These are phyloP conservation scores for Podabrus alpinus DNA, from an alignment of 2,888 invertebrate species.

Conservation along the genomic window DNA sequence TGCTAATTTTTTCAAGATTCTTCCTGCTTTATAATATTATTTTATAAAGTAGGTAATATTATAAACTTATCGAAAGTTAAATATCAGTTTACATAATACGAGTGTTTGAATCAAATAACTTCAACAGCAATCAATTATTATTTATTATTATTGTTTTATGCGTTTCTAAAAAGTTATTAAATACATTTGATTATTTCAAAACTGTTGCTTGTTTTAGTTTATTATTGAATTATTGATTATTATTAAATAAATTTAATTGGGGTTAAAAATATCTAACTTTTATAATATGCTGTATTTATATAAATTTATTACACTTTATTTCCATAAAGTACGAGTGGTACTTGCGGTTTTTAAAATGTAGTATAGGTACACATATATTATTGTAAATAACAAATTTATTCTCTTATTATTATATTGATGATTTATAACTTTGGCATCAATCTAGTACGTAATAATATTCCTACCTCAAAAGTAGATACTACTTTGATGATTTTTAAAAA, in stretches of 20 bases:
- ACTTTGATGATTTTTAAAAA: too few species aligned
- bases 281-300: background rate
- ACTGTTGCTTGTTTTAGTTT: background rate
- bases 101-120: background rate
- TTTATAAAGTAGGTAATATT: background rate
- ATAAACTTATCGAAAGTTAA: background rate
- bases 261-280: background rate
- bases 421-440: background rate
- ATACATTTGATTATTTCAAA: background rate
- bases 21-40: background rate
- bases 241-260: background rate
- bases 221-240: background rate
- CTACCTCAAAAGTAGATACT: background rate
- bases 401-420: too few species aligned
- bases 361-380: too few species aligned
- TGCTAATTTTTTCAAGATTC: background rate
- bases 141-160: background rate
- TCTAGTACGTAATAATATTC: background rate
- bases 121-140: background rate
- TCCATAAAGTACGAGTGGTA: too few species aligned
- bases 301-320: background rate
- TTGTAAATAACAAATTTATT: too few species aligned
- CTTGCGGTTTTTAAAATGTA: too few species aligned
- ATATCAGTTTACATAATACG: background rate
- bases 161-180: background rate